phyloP scores from a whole-genome alignment of 2,113 vertebrate genomes.

The Proterorhinus semilunaris region DNA sequence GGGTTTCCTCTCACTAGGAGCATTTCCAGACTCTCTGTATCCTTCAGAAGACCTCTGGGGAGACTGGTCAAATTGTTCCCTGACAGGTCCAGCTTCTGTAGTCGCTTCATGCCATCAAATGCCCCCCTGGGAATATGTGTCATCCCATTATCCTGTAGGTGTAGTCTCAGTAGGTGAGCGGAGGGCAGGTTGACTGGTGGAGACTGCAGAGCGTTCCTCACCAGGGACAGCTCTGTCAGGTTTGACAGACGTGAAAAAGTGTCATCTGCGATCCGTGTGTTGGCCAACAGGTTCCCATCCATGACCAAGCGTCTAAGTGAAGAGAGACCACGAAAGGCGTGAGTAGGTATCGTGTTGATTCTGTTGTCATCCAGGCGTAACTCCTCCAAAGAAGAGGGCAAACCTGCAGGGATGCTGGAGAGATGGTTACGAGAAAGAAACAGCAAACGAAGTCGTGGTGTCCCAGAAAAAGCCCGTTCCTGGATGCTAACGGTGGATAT shows the following conservation, averaged over 20 bases:
- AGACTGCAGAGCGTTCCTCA: constrained; percentile 87
- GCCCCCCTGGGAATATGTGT: constrained; percentile 86
- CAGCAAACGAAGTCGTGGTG: constrained; percentile 80
- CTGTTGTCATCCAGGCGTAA: constrained; percentile 92
- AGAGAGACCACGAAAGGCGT: constrained; percentile 87
- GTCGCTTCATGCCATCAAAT: constrained; percentile 80
- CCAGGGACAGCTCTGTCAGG: constrained; percentile 91
- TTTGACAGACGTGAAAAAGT: constrained; percentile 91
- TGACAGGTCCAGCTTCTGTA: constrained; percentile 88
- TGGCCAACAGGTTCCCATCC: constrained; percentile 93
- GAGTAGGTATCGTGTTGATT: constrained; percentile 91
- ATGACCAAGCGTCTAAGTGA: constrained; percentile 87
- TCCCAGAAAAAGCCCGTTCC: constrained; percentile 92
- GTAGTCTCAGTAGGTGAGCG: constrained; percentile 83
- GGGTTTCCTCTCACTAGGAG: constrained; percentile 89
- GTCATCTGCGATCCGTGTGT: constrained; percentile 93
- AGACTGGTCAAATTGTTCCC: constrained; percentile 93
- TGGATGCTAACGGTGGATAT: constrained; percentile 95
- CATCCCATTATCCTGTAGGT: constrained; percentile 93
- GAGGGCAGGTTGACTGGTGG: constrained; percentile 88
- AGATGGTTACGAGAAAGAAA: constrained; percentile 93
- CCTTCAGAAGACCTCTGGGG: constrained; percentile 87
- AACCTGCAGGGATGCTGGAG: constrained; percentile 89
- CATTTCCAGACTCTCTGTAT: constrained; percentile 84
- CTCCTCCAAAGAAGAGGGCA: constrained; percentile 90